Percentiles rank a stretch among this genome's conserved stretches.
These are phyloP conservation scores for Anastrepha obliqua DNA, from an alignment of 1,140 invertebrate genomes.

Conservation along the genomic window DNA sequence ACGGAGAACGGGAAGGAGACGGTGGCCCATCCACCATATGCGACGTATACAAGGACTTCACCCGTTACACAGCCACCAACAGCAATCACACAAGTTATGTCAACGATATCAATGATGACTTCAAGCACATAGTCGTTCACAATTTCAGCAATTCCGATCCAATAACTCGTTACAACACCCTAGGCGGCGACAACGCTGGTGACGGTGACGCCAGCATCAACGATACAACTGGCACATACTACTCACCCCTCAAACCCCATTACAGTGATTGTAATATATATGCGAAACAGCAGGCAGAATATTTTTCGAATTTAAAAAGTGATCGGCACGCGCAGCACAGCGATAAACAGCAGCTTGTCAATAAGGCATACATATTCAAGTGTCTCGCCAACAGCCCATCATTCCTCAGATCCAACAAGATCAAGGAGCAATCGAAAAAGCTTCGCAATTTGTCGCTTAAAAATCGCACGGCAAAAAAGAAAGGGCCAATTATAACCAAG, in stretches of 20 bases:
- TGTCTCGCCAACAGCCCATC: slow-evolving; percentile 73
- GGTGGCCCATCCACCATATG: slow-evolving; percentile 42
- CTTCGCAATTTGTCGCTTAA: slow-evolving; percentile 71
- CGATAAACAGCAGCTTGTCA: slow-evolving; percentile 71
- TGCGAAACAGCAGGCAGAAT: slow-evolving; percentile 58
- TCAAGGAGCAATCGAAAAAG: slow-evolving; percentile 73
- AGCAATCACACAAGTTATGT: slow-evolving; percentile 28
- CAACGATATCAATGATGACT: slow-evolving; percentile 46
- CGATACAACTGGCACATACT: neutral
- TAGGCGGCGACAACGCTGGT: slow-evolving; percentile 54
- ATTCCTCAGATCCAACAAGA: slow-evolving; percentile 72
- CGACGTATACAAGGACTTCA: slow-evolving; percentile 50
- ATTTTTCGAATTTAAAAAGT: slow-evolving; percentile 69
- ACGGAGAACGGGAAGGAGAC: neutral
- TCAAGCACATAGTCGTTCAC: slow-evolving; percentile 57
- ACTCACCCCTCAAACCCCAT: slow-evolving; percentile 59
- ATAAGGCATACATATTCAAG: slow-evolving; percentile 73
- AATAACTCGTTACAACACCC: slow-evolving; percentile 67
- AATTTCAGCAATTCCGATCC: slow-evolving; percentile 63
- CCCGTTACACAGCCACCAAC: neutral
- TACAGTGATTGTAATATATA: slow-evolving; percentile 64
- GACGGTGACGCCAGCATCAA: slow-evolving; percentile 35
- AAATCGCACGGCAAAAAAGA: slow-evolving; percentile 69
- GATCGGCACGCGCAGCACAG: slow-evolving; percentile 57
- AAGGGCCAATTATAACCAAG: slow-evolving; percentile 68